These are phyloP conservation scores for Alethe castanea DNA, from an alignment of 2,113 vertebrate genomes.

Conservation along the genomic window DNA sequence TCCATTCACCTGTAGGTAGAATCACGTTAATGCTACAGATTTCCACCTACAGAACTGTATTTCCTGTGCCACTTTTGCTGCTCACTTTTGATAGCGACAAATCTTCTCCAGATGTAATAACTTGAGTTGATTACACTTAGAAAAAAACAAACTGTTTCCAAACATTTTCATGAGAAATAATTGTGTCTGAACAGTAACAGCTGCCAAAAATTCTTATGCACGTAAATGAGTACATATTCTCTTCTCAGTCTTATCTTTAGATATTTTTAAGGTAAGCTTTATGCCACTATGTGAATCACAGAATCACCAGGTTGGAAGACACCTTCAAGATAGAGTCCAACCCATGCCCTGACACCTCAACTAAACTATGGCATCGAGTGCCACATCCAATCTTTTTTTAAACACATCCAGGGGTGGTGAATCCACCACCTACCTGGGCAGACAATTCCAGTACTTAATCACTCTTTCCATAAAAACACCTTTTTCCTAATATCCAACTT, in stretches of 20 bases:
- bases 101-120: not conserved
- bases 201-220: not conserved
- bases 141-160: not conserved
- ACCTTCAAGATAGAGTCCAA: no score
- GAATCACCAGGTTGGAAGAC: not conserved
- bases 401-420: not conserved
- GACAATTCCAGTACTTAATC: not conserved
- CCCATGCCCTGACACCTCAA: not conserved
- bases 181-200: not conserved
- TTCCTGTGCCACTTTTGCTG: not conserved
- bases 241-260: not conserved
- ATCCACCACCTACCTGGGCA: accelerated
- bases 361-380: not conserved
- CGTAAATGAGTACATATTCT: not conserved
- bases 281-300: not conserved
- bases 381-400: not conserved
- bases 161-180: not conserved
- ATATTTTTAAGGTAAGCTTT: not conserved
- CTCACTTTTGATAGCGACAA: not conserved
- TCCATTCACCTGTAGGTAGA: not conserved
- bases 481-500: not conserved
- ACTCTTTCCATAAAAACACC: no score
- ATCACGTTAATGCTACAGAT: not conserved
- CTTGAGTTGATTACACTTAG: not conserved
- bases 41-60: not conserved